Base-by-base conservation (phyloP, 2,888 invertebrate species). In the Cacoxenus indagator region DNA sequence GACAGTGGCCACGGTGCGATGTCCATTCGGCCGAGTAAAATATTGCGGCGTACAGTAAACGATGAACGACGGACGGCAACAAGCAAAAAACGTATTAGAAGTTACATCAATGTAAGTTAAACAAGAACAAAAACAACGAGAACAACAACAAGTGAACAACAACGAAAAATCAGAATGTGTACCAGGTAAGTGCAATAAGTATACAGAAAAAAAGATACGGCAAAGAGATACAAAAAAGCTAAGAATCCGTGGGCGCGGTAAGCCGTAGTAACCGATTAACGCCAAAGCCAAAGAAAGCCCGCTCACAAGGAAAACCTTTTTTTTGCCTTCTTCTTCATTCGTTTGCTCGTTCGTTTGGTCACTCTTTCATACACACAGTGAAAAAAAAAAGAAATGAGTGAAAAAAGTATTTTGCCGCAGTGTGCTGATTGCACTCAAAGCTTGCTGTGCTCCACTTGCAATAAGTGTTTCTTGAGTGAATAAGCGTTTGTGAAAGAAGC, bases 221-320 rank as follows among this genome's bases (percentile, higher is more conserved):
- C n/a, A 46, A 27, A 22, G 24, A 43, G 17, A 48, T 31, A 29
- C 61, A 67, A 62, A 67, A 37, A 26, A 45, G 26, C 17, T n/a
- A 54, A 55, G 45, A 67, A 67, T 54, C 61, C 48, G 57, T 57
- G 59, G 46, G 59, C 57, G 46, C 24, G 46, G 46, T 62, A 59
- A 59, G 77, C 76, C 64, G 70, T 74, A 76, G 80, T 75, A 80
- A 77, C 82, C 77, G 81, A 81, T 82, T 82, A 80, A 68, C 67
- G 46, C 66, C 61, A 62, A 62, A 61, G 43, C 43, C 45, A 43
- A 62, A 62, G 43, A 22, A 24, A 64, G 29, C 4, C 29, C 27
- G 48, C 48, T 46, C 27, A 46, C 64, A 64, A 48, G 31, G 31
- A 64, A 64, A 64, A 48, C 48, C 43, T 62, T 45, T 62, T 62